Percentiles rank a stretch among this genome's conserved stretches.
phyloP scores from a whole-genome alignment of 2,797 vertebrate genomes.

The Okamejei kenojei region DNA sequence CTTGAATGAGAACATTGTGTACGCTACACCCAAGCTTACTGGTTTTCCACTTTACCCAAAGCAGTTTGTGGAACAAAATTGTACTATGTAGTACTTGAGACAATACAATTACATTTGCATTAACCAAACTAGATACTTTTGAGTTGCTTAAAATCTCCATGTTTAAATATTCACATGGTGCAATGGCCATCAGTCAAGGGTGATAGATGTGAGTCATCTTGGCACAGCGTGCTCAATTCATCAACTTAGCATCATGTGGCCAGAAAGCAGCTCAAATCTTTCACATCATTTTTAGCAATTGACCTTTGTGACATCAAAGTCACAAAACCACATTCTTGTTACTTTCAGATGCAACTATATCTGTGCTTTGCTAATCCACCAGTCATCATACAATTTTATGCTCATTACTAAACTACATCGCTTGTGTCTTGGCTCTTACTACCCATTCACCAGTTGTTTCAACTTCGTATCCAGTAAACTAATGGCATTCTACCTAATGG shows the following conservation, averaged over 20 bases:
- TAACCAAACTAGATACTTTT: neutral
- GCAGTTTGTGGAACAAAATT: neutral
- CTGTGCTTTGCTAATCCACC: too few species aligned
- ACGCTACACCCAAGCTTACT: too few species aligned
- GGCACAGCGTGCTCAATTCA: constrained; percentile 17
- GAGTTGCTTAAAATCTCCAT: neutral
- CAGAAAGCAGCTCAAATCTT: neutral
- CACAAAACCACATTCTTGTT: neutral
- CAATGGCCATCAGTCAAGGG: constrained; percentile 25
- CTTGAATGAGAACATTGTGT: too few species aligned
- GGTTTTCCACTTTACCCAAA: too few species aligned
- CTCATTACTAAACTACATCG: neutral
- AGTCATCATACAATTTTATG: neutral
- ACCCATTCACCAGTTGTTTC: neutral
- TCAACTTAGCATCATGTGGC: constrained; percentile 26
- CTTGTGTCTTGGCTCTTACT: neutral
- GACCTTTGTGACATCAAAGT: neutral
- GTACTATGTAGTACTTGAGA: neutral
- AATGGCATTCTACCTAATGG: too few species aligned
- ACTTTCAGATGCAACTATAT: neutral
- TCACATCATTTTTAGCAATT: too few species aligned
- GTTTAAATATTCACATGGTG: neutral
- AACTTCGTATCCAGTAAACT: too few species aligned
- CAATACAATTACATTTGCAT: neutral
- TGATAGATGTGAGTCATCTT: constrained; percentile 35